Percentiles rank a stretch among this genome's conserved stretches.
Evolutionary conservation across 2,113 vertebrate genomes (phyloP).

Genomic region (Cettia cetti): DNA sequence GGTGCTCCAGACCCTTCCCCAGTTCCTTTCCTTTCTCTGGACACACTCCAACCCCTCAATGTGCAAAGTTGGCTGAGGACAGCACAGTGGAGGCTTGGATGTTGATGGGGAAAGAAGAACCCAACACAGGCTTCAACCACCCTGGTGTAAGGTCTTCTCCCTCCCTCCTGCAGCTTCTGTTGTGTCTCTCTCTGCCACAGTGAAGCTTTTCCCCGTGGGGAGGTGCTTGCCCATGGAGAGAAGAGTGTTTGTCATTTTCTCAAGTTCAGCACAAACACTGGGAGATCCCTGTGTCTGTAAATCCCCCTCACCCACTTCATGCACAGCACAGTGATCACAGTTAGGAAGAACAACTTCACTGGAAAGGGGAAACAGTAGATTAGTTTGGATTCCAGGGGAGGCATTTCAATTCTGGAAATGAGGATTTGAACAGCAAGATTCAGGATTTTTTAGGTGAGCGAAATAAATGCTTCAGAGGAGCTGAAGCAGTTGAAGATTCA

Average conservation of each 20-base stretch:
- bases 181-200: accelerated
- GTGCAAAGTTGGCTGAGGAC: not conserved
- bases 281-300: not conserved
- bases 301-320: not conserved
- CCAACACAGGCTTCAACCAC: not conserved
- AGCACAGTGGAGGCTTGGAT: not conserved
- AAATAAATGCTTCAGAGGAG: not conserved
- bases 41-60: accelerated
- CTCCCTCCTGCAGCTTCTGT: not conserved
- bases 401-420: not conserved
- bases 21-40: not conserved
- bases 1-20: not conserved
- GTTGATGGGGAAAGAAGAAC: not conserved
- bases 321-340: not conserved
- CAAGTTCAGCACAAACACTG: not conserved
- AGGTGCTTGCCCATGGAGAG: not conserved
- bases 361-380: not conserved
- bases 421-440: not conserved
- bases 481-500: not conserved
- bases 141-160: not conserved
- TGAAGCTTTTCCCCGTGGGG: not conserved
- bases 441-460: not conserved
- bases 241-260: not conserved
- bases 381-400: not conserved
- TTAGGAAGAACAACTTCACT: not conserved